Conservation (phyloP, 2,888 invertebrate species). For the Yponomeuta sedellus region DNA sequence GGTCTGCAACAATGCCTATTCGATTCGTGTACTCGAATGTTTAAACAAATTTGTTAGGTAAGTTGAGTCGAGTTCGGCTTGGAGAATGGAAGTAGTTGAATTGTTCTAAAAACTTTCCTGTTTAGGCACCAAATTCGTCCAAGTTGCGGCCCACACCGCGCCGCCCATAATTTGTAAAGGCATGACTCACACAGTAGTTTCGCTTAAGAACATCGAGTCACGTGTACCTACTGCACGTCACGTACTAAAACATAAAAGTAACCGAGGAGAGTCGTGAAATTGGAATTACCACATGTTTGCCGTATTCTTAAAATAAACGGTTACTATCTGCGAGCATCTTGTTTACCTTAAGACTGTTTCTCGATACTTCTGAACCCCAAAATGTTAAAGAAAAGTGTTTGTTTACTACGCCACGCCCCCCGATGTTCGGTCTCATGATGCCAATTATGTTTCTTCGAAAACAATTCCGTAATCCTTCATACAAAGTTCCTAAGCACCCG, state of each 20-base stretch:
- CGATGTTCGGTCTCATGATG: not conserved
- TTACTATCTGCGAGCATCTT: too few relatives aligned
- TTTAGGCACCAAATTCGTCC: not conserved
- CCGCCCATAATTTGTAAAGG: too few relatives aligned
- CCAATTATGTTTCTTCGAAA: not conserved
- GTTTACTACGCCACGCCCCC: not conserved
- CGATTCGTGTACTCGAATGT: not conserved
- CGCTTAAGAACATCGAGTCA: not conserved
- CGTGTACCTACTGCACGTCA: not conserved
- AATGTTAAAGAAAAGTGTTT: not conserved
- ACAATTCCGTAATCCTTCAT: not conserved
- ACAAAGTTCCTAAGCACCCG: not conserved
- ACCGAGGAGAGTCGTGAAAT: not conserved
- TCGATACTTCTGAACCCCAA: not conserved
- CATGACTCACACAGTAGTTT: constrained; percentile 3
- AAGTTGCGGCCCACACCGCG: not conserved
- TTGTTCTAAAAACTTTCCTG: not conserved
- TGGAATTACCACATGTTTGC: too few relatives aligned
- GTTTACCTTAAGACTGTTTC: too few relatives aligned
- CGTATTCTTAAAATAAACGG: too few relatives aligned
- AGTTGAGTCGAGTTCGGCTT: not conserved
- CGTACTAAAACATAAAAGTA: not conserved
- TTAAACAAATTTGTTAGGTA: not conserved
- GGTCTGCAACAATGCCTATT: constrained; percentile 11
- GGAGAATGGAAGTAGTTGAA: not conserved